phyloP scores from a whole-genome alignment of 2,797 vertebrate genomes.

The Natrix natrix region DNA sequence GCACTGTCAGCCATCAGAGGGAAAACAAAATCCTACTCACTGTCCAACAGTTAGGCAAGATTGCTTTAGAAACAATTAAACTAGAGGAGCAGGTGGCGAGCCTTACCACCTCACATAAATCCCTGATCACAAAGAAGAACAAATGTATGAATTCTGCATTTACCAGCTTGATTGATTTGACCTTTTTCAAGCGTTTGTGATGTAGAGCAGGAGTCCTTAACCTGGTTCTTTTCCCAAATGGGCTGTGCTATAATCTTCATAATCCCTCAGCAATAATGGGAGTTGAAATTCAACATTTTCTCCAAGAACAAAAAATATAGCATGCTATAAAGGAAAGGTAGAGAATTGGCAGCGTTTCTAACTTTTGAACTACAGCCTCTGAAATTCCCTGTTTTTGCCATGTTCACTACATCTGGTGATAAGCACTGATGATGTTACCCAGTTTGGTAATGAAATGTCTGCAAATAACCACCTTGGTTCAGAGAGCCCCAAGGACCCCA shows the following conservation, averaged over 20 bases:
- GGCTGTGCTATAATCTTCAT: neutral
- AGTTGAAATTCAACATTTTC: neutral
- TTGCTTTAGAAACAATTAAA: slow-evolving; percentile 15
- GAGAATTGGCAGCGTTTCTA: neutral
- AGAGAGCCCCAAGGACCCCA: neutral
- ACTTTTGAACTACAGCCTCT: neutral
- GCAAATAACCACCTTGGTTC: neutral
- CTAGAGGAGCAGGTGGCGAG: neutral
- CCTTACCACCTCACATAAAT: slow-evolving; percentile 25
- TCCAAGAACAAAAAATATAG: neutral
- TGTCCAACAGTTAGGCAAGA: neutral
- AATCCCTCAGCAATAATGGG: neutral
- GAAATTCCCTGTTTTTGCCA: neutral
- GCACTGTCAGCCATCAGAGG: neutral
- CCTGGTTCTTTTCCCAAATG: neutral
- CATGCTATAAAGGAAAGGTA: neutral
- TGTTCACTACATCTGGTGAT: neutral
- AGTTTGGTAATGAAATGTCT: neutral
- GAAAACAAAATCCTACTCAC: neutral
- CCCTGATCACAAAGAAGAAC: neutral
- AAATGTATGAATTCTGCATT: neutral
- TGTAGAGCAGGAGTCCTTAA: neutral
- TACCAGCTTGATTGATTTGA: rapidly evolving
- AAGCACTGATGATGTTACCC: neutral
- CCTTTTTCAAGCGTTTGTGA: neutral